Conservation (phyloP, 2,113 vertebrate genomes). For the Dasypus novemcinctus region DNA sequence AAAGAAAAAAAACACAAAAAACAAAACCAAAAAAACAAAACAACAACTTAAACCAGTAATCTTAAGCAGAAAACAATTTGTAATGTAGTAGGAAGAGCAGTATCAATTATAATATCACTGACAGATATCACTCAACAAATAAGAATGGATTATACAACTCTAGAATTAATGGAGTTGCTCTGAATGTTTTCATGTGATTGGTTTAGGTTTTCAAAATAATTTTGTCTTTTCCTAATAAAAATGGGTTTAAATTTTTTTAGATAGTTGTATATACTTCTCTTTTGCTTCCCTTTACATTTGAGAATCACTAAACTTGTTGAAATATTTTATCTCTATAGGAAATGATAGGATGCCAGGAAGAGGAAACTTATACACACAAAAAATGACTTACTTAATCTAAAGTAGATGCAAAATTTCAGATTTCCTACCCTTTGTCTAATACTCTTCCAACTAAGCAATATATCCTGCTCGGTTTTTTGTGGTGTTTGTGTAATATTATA, state of each 20-base stretch:
- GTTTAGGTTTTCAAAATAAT: constrained; percentile 13
- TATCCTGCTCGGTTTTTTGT: background rate
- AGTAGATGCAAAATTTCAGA: background rate
- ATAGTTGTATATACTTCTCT: background rate
- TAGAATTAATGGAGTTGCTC: background rate
- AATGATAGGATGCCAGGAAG: background rate
- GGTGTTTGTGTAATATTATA: background rate
- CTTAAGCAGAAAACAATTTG: background rate
- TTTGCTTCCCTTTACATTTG: background rate
- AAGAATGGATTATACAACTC: background rate
- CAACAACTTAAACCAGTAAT: background rate
- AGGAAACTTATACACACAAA: constrained; percentile 5
- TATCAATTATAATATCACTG: background rate
- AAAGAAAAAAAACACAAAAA: too few species aligned
- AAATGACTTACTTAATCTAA: background rate
- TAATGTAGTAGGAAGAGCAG: background rate
- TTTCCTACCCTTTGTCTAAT: background rate
- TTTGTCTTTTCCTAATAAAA: constrained; percentile 4
- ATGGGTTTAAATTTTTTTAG: background rate
- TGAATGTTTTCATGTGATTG: background rate
- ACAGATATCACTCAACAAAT: background rate
- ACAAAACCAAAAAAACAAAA: too few species aligned
- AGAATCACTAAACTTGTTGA: background rate
- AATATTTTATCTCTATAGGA: background rate
- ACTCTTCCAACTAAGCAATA: background rate